Evolutionary conservation across 1,140 invertebrate genomes (phyloP), one percentile per base, ranked within the genome.

Genomic region (Lucilia cuprina): DNA sequence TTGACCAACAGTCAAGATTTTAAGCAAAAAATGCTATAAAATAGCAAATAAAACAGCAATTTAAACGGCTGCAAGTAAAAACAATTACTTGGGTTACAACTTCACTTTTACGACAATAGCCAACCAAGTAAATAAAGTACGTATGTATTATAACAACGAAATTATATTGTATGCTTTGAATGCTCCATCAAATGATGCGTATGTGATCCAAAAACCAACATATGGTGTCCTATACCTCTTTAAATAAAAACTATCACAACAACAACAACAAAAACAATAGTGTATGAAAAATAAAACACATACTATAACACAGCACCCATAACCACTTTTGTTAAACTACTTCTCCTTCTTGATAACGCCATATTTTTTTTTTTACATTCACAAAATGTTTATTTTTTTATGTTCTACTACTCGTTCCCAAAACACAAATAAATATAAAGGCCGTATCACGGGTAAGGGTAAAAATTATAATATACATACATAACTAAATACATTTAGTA

Each of bases 291-390:
- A 49, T 13, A 80, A 21, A 10, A 78, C n/a, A 47, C 21, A 80
- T 21, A 80, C 21, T 30, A 25, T 49, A 80, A 49, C 50, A 80
- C 41, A 17, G 41, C 41, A 80, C 77, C 77, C 7, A 21, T 35
- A 80, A 80, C 77, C 77, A 80, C 41, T 50, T 80, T 8, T 80
- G n/a, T 80, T 80, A 10, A 78, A 80, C n/a, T 80, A 21, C 1
- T 30, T 2, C 75, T 47, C 17, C 41, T 47, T 10, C 35, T 47
- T 17, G 7, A 17, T 17, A 78, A 13, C n/a, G 17, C 9, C 7
- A 80, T 80, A 80, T 80, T 50, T 78, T 19, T 50, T 12, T 80
- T 47, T 80, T 5, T 80, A 19, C 34, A 30, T 47, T 77, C 25
- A 13, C 25, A 7, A 49, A 49, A 49, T 34, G 21, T 13, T 77